Base-by-base conservation (phyloP, 1,140 invertebrate genomes). In the Nasonia longicornis region DNA sequence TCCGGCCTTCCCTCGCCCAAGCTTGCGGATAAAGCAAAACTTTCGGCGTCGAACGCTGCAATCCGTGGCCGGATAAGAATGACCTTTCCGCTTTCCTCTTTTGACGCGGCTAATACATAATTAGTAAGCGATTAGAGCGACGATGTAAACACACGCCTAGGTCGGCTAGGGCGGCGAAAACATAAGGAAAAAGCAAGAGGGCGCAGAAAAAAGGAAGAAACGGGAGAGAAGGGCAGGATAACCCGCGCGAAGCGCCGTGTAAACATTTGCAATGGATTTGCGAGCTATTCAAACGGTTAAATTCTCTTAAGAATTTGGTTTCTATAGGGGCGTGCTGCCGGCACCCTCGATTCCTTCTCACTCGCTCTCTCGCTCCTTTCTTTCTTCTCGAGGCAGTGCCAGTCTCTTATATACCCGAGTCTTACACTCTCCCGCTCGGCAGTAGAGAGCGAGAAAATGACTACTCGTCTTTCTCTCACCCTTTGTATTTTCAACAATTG, bases 221-320 rank as follows among this genome's bases (percentile, higher is more conserved):
- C n/a, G 42, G 75, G 82, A 83, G 72, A 77, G 26, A 74, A 22
- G 38, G 26, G 76, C 6, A 83, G 67, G 84, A 89, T 88, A 87
- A 85, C 85, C 85, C 85, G 86, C 84, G 86, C 83, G 83, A 88
- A 90, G 88, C 89, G 87, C 87, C 88, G 87, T 90, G 90, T 90
- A 91, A 91, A 91, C 89, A 91, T 91, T 91, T 91, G 90, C 90
- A 89, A 89, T 90, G 89, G 90, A 91, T 91, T 91, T 91, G 89
- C 86, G 86, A 90, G 89, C 89, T 91, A 91, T 91, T 91, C 90
- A 91, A 91, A 90, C 89, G 89, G 89, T 90, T 91, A 91, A 90
- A 91, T 90, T 91, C 90, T 91, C 90, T 91, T 90, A 91, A 91
- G 90, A 91, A 91, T 91, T 90, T 88, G 86, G 90, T 90, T 91